Conservation (phyloP, 2,888 invertebrate species). For the Ypsolopha sequella region DNA sequence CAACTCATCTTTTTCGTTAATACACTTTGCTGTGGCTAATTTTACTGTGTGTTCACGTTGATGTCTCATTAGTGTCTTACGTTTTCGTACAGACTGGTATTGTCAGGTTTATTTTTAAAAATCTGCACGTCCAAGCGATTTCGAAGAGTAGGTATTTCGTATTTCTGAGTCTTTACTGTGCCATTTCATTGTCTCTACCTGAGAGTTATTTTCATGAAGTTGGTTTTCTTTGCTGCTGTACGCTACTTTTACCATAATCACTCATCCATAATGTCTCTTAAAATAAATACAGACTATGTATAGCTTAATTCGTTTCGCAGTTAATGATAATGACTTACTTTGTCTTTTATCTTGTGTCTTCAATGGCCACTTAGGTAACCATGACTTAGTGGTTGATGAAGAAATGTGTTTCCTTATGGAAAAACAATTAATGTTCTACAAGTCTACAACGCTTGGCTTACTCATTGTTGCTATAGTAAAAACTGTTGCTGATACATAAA, state of each 20-base stretch:
- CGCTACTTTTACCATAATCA: background rate
- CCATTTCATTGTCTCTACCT: background rate
- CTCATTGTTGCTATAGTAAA: background rate
- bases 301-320: background rate
- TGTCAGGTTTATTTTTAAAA: constrained; percentile 41
- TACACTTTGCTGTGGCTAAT: constrained; percentile 30
- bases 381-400: background rate
- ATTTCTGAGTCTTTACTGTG: background rate
- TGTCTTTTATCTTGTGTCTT: background rate
- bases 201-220: background rate
- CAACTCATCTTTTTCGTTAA: constrained; percentile 22
- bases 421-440: background rate
- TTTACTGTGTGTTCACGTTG: constrained; percentile 32
- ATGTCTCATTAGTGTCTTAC: constrained; percentile 50
- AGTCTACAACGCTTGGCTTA: background rate
- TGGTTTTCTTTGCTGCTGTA: background rate
- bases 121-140: constrained; percentile 14
- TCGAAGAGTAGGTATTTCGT: background rate
- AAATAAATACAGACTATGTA: background rate
- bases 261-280: background rate
- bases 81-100: constrained; percentile 43
- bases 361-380: background rate
- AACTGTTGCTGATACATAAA: constrained; percentile 27
- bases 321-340: constrained; percentile 2
- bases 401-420: background rate